phyloP scores from a whole-genome alignment of 2,888 invertebrate species.

The Timandra comae region DNA sequence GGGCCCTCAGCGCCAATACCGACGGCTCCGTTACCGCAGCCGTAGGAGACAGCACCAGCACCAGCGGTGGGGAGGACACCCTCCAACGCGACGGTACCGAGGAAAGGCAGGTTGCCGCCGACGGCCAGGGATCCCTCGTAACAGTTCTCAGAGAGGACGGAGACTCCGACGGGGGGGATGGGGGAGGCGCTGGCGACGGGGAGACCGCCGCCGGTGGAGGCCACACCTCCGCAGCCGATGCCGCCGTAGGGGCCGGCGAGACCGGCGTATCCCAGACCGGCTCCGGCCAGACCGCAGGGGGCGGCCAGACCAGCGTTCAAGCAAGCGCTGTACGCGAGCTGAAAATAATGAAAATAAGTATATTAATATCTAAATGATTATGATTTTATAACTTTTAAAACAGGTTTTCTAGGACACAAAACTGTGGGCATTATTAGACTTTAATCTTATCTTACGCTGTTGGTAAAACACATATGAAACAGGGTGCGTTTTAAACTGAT shows the following conservation, averaged over 20 bases:
- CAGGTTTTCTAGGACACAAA: too few species aligned
- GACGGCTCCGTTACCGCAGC: conserved; percentile 29
- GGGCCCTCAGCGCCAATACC: conserved; percentile 20
- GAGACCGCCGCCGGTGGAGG: conserved; percentile 25
- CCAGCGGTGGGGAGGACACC: conserved; percentile 37
- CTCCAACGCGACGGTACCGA: conserved; percentile 30
- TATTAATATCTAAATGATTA: not conserved
- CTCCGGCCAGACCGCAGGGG: conserved; percentile 17
- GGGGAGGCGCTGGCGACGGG: conserved; percentile 30
- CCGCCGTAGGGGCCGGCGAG: conserved; percentile 17
- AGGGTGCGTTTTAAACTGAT: too few species aligned
- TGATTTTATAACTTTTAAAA: too few species aligned
- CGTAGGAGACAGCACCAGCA: conserved; percentile 29
- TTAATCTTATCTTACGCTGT: too few species aligned
- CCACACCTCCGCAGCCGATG: conserved; percentile 6
- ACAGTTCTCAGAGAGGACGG: conserved; percentile 33
- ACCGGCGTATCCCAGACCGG: conserved; percentile 21
- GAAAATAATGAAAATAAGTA: conserved; percentile 3
- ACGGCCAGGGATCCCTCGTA: conserved; percentile 30
- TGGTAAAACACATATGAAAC: too few species aligned
- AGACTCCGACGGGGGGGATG: conserved; percentile 29
- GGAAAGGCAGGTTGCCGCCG: conserved; percentile 32
- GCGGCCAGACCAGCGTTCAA: conserved; percentile 6
- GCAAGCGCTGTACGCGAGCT: conserved; percentile 13
- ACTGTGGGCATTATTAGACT: too few species aligned